Evolutionary conservation across 2,888 invertebrate genomes (phyloP), one percentile per base, ranked within the genome.

Genomic region (Chalcosyrphus nemorum): DNA sequence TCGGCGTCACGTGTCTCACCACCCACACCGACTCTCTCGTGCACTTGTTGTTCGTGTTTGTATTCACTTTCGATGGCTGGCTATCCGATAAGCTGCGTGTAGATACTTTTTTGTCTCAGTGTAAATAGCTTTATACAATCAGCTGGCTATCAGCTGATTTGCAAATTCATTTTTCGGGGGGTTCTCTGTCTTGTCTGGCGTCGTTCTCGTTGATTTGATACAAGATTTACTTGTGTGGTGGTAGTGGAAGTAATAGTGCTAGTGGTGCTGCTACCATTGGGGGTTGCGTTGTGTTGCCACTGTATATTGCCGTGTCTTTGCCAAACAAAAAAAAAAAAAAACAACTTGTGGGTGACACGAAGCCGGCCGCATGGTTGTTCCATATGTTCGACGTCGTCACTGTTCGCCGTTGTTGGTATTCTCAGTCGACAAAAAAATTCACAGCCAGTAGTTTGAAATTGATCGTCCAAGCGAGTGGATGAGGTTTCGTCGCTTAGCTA

Each of bases 391-490:
- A 19, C 19, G 41, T 59, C 80, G 72, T 66, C 72, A 81, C 47
- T 43, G 57, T 72, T 21, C 57, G 27, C 59, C 17, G 19, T n/a
- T n/a, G 61, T 35, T 56, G 27, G 66, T 15, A 45, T 41, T 56
- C 56, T n/a, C 68, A 61, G 17, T 68, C 47, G 59, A 56, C n/a
- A 24, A 68, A 75, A 63, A 54, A 47, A 70, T 43, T 50, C 32
- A 70, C 41, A 19, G 75, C 47, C 68, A 56, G 54, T 56, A 81
- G 81, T 81, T 66, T 59, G 59, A 61, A 52, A 54, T 35, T 43
- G 77, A 66, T 47, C 77, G 77, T 66, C 47, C 35, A 72, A 82
- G 66, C 21, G 71, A 66, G 54, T 66, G 71, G 77, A 72, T 65
- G 81, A 50, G 43, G 29, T 68, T 81, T 81, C 54, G 80, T 81